Evolutionary conservation across 1,140 invertebrate species (phyloP).

Genomic region (Triops longicaudatus): DNA sequence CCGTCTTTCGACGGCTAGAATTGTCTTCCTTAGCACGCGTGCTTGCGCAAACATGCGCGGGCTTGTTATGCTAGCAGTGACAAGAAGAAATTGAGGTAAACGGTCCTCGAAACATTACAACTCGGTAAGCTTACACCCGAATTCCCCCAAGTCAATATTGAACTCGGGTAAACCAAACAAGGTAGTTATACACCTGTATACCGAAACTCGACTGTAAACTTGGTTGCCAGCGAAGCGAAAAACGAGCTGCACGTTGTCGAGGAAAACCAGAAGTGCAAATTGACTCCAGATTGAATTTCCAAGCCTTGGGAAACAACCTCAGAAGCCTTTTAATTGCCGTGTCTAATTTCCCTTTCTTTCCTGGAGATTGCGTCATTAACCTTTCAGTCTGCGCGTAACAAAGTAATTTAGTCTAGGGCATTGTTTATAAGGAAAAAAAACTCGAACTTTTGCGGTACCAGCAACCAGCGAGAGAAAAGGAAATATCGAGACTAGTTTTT

Average conservation of each 20-base stretch:
- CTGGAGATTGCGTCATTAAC: not conserved
- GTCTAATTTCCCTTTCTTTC: not conserved
- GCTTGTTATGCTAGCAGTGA: not conserved
- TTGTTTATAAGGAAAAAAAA: not conserved
- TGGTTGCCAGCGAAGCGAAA: not conserved
- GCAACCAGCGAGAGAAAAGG: not conserved
- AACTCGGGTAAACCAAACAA: not conserved
- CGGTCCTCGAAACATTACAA: not conserved
- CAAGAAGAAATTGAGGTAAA: not conserved
- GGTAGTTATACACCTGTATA: not conserved
- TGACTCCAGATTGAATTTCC: not conserved
- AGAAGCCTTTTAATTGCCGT: slow-evolving; percentile 2
- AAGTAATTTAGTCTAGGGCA: not conserved
- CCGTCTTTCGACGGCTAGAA: no score
- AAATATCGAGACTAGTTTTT: not conserved
- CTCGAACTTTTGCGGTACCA: not conserved
- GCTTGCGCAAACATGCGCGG: not conserved
- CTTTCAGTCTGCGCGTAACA: slow-evolving; percentile 1
- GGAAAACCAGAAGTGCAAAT: not conserved
- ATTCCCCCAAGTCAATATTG: not conserved
- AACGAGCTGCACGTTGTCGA: not conserved
- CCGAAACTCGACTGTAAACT: not conserved
- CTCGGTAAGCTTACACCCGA: not conserved
- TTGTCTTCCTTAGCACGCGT: not conserved
- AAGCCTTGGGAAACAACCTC: not conserved